Base-by-base conservation (phyloP, 2,888 invertebrate species). In the Copidosoma aretas region DNA sequence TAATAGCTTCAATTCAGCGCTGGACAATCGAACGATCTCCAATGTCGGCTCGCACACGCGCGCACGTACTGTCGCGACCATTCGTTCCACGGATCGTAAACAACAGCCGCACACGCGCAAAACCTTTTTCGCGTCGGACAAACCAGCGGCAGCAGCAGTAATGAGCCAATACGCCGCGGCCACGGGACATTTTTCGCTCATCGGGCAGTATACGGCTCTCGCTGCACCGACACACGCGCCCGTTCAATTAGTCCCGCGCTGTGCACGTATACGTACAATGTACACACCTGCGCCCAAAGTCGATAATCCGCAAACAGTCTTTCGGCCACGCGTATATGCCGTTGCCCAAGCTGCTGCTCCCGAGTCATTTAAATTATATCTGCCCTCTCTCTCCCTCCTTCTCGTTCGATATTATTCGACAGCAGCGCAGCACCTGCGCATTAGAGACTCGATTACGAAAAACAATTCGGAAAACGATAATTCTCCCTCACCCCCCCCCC, bases 381-480 rank as follows among this genome's bases (percentile, higher is more conserved):
- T 51, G n/a, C 25, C 52, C 21, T 10, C 19, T 21, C 5, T 19
- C 39, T 39, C 10, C 24, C 12, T 12, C 49, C n/a, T 10, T 25
- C 4, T 51, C n/a, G n/a, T n/a, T n/a, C n/a, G n/a, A n/a, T n/a
- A n/a, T n/a, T n/a, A 32, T 8, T 32, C 32, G 32, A 32, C 32
- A 32, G 32, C 32, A 8, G 32, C 32, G 32, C 32, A 68, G 60
- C 68, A 68, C 68, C 68, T 68, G 63, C 19, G 59, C 59, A 59
- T 67, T 67, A 67, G 32, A 52, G 19, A 17, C 52, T 52, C 39
- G 67, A 65, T 68, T 71, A 62, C 68, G 64, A 65, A 63, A 68
- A 68, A 62, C 65, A 68, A 71, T 71, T 71, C 59, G 68, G 68
- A 62, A 68, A 68, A 68, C 59, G 64, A 62, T 65, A 58, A 67